phyloP scores from a whole-genome alignment of 1,140 invertebrate species.

The Drosophila tani region DNA sequence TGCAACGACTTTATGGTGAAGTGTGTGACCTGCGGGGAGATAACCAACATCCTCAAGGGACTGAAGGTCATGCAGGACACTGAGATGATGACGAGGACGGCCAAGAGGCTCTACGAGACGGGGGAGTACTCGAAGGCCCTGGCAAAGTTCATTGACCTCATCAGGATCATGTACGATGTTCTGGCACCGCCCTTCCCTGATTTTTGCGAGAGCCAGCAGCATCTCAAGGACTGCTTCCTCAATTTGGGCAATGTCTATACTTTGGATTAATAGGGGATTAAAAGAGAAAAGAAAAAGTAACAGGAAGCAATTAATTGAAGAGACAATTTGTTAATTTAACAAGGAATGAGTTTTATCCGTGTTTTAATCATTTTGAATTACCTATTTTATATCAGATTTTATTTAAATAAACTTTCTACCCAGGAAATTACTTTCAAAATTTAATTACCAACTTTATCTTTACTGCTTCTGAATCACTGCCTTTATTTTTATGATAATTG shows the following conservation, averaged over 20 bases:
- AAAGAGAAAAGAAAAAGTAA: not conserved
- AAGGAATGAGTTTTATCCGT: not conserved
- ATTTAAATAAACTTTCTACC: slow-evolving; percentile 2
- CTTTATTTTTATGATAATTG: slow-evolving; percentile 1
- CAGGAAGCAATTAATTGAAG: not conserved
- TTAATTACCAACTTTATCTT: not conserved
- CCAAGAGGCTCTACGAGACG: slow-evolving; percentile 88
- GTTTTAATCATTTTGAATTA: not conserved
- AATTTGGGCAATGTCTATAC: slow-evolving; percentile 88
- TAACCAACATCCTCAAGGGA: slow-evolving; percentile 91
- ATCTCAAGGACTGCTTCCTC: slow-evolving; percentile 90
- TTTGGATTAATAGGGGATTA: slow-evolving; percentile 46
- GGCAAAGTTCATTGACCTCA: slow-evolving; percentile 89
- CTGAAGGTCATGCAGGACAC: slow-evolving; percentile 91
- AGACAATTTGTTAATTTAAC: no score
- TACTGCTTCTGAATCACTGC: not conserved
- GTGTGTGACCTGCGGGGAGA: slow-evolving; percentile 89
- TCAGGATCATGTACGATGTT: slow-evolving; percentile 89
- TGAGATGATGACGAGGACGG: slow-evolving; percentile 89
- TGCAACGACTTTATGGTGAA: slow-evolving; percentile 89
- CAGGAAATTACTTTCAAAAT: not conserved
- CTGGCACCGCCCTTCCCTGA: slow-evolving; percentile 92
- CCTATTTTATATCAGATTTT: not conserved
- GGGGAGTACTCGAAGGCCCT: slow-evolving; percentile 88
- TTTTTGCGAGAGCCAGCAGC: slow-evolving; percentile 93